Conservation (phyloP, 2,888 invertebrate species). For the Drosophila paranaensis region DNA sequence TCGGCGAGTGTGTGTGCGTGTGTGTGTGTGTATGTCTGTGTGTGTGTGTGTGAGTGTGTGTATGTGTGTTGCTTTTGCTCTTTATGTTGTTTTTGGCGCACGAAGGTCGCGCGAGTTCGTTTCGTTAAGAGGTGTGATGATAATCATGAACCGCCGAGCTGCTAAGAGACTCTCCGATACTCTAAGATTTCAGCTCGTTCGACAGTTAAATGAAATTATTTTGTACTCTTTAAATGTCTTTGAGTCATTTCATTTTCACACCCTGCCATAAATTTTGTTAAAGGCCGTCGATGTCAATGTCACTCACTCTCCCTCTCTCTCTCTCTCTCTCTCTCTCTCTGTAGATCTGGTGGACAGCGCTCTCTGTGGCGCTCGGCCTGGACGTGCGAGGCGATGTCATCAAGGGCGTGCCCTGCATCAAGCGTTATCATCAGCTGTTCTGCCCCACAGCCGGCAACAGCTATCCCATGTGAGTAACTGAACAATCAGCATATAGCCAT, state of each 20-base stretch:
- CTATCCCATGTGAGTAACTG: constrained; percentile 92
- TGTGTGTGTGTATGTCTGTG: constrained; percentile 27
- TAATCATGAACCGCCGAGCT: constrained; percentile 34
- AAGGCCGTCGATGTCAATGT: constrained; percentile 21
- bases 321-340: constrained; percentile 13
- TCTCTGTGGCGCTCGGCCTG: constrained; percentile 93
- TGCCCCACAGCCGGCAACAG: constrained; percentile 96
- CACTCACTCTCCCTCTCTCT: constrained; percentile 13
- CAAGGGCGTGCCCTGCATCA: constrained; percentile 95
- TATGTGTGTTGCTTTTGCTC: constrained; percentile 50
- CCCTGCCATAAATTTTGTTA: constrained; percentile 73
- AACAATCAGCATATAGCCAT: neutral
- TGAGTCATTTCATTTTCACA: constrained; percentile 75
- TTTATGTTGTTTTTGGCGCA: constrained; percentile 63
- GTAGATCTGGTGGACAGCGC: constrained; percentile 95
- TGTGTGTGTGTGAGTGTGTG: no score
- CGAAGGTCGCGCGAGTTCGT: constrained; percentile 80
- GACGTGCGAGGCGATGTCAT: constrained; percentile 95
- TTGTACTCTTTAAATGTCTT: constrained; percentile 49
- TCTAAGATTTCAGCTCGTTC: constrained; percentile 1
- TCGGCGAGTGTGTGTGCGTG: constrained; percentile 3
- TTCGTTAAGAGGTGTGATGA: constrained; percentile 75
- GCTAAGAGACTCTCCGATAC: constrained; percentile 44
- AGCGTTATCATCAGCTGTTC: constrained; percentile 94
- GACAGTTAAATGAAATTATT: constrained; percentile 29